These are phyloP conservation scores for Daubentonia madagascariensis DNA, from an alignment of 2,113 vertebrate species.

Conservation along the genomic window DNA sequence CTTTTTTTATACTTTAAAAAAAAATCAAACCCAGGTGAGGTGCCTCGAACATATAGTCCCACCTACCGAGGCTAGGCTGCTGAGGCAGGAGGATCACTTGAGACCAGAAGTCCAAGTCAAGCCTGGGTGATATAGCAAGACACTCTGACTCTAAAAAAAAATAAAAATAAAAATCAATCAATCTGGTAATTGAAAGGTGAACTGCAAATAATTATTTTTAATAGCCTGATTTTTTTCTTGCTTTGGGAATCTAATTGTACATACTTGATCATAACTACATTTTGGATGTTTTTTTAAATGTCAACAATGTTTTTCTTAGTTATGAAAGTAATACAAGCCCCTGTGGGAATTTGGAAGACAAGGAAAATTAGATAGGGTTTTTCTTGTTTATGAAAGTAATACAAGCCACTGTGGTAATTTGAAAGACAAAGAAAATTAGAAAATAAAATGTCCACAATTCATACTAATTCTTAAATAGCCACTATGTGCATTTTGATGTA, in stretches of 20 bases:
- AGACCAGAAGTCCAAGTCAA: no score
- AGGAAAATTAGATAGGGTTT: background rate
- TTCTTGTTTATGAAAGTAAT: constrained; percentile 2
- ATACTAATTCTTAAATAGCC: background rate
- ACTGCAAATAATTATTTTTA: background rate
- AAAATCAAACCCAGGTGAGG: background rate
- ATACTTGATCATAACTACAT: background rate
- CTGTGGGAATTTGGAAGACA: background rate
- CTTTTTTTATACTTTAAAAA: background rate
- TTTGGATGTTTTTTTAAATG: background rate
- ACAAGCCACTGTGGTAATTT: background rate
- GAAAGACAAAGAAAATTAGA: constrained; percentile 21
- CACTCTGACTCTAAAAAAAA: no score
- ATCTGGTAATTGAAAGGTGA: background rate
- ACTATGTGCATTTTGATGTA: background rate
- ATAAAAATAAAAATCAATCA: background rate
- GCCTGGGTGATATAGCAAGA: no score
- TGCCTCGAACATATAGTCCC: no score
- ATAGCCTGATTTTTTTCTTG: background rate
- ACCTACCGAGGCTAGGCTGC: no score
- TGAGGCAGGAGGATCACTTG: no score
- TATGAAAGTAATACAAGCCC: constrained; percentile 15
- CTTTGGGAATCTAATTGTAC: background rate
- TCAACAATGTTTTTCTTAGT: background rate
- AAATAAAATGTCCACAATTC: background rate